Percentiles rank a stretch among this genome's conserved stretches.
phyloP scores from a whole-genome alignment of 2,113 vertebrate species.

The Passer domesticus region DNA sequence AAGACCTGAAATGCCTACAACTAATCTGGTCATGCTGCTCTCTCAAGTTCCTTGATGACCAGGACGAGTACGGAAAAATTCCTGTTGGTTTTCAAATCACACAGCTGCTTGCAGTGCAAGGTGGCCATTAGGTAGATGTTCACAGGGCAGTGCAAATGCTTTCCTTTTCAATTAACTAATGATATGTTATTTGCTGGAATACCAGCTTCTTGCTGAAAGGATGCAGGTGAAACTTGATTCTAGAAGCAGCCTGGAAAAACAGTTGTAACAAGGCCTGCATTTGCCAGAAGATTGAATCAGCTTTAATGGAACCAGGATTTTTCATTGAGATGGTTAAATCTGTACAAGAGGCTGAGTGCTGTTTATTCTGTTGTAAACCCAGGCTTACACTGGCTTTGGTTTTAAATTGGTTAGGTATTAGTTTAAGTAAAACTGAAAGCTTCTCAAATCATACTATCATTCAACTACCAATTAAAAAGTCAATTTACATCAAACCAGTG shows the following conservation, averaged over 20 bases:
- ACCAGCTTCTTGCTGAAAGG: not conserved
- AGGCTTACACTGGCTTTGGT: not conserved
- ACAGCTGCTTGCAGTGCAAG: not conserved
- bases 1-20: not conserved
- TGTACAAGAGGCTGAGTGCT: not conserved
- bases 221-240: not conserved
- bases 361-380: not conserved
- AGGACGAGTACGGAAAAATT: not conserved
- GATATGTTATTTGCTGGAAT: not conserved
- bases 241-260: not conserved
- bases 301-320: not conserved
- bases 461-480: slow-evolving; percentile 45
- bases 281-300: not conserved
- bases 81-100: not conserved
- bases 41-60: not conserved
- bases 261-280: not conserved
- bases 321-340: not conserved
- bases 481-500: slow-evolving; percentile 35
- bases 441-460: not conserved
- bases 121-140: not conserved
- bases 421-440: slow-evolving; percentile 35
- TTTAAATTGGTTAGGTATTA: not conserved
- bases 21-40: not conserved
- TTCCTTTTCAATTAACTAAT: not conserved
- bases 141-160: not conserved